Percentiles rank a stretch among this genome's conserved stretches.
These are phyloP conservation scores for Gymnogyps californianus DNA, from an alignment of 2,113 vertebrate species.

Conservation along the genomic window DNA sequence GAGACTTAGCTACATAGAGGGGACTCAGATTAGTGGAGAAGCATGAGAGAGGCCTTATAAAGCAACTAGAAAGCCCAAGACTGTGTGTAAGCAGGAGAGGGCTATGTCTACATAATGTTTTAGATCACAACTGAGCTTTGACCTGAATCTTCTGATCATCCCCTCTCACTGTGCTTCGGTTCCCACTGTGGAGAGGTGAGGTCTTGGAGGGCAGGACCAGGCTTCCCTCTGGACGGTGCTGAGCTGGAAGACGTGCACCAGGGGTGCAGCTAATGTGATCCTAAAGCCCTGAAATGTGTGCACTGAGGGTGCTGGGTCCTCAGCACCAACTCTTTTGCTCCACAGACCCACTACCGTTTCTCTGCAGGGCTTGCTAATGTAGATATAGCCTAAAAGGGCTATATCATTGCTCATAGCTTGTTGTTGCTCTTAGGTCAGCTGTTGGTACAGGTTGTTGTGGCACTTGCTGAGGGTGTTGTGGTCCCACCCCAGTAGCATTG, in stretches of 20 bases:
- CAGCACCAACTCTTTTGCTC: neutral
- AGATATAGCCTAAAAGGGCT: neutral
- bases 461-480: neutral
- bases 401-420: neutral
- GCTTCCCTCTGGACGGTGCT: neutral
- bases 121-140: neutral
- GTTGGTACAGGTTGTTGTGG: neutral
- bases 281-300: neutral
- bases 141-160: neutral
- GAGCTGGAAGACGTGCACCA: neutral
- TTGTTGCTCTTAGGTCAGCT: neutral
- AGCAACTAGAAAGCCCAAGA: neutral
- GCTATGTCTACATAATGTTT: neutral
- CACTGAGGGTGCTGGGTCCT: neutral
- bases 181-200: neutral
- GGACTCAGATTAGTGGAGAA: neutral
- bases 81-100: neutral
- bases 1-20: neutral
- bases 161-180: neutral
- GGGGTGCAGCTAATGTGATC: neutral
- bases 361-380: neutral
- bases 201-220: rapidly evolving
- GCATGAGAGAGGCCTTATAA: neutral
- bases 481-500: neutral
- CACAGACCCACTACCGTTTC: neutral